Evolutionary conservation across 2,888 invertebrate species (phyloP), one percentile per base, ranked within the genome.

Genomic region (Spialia ferax): DNA sequence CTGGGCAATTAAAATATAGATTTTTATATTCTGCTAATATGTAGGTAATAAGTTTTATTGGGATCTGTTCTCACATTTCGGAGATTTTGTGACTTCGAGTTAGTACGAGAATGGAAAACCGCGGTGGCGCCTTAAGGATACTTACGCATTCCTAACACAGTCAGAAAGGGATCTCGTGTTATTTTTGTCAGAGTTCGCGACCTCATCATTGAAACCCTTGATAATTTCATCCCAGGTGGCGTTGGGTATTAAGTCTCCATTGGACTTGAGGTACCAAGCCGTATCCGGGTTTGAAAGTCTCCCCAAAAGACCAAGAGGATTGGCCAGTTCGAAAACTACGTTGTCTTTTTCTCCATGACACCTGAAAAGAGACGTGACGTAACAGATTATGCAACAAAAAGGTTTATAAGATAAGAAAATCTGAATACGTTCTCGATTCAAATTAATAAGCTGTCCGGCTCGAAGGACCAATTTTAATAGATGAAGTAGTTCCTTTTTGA

Each of bases 261-360:
- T 82, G 0, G 94, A 92, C 1, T 82, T 75, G 0, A 92, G 63
- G 63, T 80, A 89, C 74, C 78, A 87, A 50, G 76, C 85, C 57
- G 83, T 77, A 18, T 84, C 82, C 0, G 84, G 80, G 1, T 81
- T 77, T 11, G 65, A 59, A 1, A 90, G 87, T 75, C 79, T 80
- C 0, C 85, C 90, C 0, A 94, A 77, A 1, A 93, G 80, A 26
- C 79, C 86, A 2, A 93, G 75, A 13, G 94, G 87, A 71, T 93
- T 87, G 0, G 95, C 95, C 57, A 95, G 79, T 50, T 95, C 89
- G 75, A 91, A 96, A 0, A 96, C 94, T 23, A 94, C 76, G 83
- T 96, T 95, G 56, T 91, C 93, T 79, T 94, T 87, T 80, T 96
- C 96, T 0, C 97, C 97, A 74, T 97, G 96, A 66, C 96, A 94